Evolutionary conservation across 1,140 invertebrate species (phyloP).

Genomic region (Oryctes rhinoceros): DNA sequence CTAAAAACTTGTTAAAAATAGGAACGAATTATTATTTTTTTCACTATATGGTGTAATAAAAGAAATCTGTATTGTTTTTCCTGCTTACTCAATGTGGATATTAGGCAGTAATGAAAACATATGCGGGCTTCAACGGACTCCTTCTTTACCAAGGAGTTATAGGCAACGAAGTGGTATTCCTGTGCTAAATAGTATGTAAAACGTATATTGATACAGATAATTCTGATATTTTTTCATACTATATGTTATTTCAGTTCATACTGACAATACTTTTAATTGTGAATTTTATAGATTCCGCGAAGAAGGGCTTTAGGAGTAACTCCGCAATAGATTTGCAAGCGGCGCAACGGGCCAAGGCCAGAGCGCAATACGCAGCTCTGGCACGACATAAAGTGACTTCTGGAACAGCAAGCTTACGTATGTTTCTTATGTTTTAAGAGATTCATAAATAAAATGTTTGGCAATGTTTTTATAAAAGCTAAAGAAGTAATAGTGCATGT

Average conservation of each 20-base stretch:
- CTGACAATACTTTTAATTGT: background rate
- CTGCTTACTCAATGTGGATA: conserved; percentile 49
- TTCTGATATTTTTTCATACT: background rate
- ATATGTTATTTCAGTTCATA: background rate
- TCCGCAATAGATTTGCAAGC: conserved; percentile 93
- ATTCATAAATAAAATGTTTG: background rate
- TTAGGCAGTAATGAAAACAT: conserved; percentile 69
- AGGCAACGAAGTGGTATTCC: conserved; percentile 69
- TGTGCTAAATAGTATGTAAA: conserved; percentile 62
- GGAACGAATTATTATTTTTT: too few relatives aligned
- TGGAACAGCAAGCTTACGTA: conserved; percentile 77
- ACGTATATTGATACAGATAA: background rate
- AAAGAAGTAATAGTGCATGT: conserved; percentile 1
- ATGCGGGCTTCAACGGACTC: conserved; percentile 65
- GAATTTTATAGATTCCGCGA: conserved; percentile 48
- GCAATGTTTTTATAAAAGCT: background rate
- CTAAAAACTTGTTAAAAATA: too few relatives aligned
- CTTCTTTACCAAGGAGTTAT: conserved; percentile 68
- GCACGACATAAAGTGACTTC: conserved; percentile 76
- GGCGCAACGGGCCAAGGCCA: conserved; percentile 82
- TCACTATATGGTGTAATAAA: too few relatives aligned
- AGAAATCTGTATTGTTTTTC: conserved; percentile 40
- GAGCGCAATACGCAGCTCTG: conserved; percentile 81
- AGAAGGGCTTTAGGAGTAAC: conserved; percentile 76
- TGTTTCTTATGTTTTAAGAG: conserved; percentile 61